Conservation (phyloP, 1,140 invertebrate genomes). For the Penaeus chinensis region DNA sequence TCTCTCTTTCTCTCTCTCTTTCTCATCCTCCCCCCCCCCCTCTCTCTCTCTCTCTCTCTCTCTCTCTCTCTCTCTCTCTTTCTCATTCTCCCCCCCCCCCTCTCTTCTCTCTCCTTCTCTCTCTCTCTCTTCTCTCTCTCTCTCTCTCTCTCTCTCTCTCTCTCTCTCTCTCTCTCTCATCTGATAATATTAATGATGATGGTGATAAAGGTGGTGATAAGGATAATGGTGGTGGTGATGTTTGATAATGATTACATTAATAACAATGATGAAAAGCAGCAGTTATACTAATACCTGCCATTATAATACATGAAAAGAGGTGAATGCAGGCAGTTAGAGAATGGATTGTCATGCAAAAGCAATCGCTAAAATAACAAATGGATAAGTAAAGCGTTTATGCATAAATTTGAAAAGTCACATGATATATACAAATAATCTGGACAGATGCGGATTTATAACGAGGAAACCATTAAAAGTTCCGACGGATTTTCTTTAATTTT, state of each 20-base stretch:
- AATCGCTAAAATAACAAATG: too few species aligned
- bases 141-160: slow-evolving; percentile 19
- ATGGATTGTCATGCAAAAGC: too few species aligned
- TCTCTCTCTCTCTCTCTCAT: not conserved
- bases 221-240: not conserved
- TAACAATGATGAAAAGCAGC: not conserved
- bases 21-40: not conserved
- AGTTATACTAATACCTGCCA: too few species aligned
- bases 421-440: too few species aligned
- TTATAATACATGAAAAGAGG: too few species aligned
- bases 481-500: too few species aligned
- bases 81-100: not conserved
- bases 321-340: too few species aligned
- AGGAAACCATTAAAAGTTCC: too few species aligned
- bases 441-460: too few species aligned
- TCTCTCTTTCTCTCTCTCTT: too few species aligned
- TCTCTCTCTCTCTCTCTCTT: slow-evolving; percentile 17
- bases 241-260: not conserved
- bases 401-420: too few species aligned
- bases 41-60: not conserved
- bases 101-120: slow-evolving; percentile 9
- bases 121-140: slow-evolving; percentile 6
- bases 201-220: not conserved
- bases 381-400: too few species aligned
- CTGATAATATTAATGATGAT: not conserved